Conservation (phyloP, 2,888 invertebrate genomes). For the Mimas tiliae region DNA sequence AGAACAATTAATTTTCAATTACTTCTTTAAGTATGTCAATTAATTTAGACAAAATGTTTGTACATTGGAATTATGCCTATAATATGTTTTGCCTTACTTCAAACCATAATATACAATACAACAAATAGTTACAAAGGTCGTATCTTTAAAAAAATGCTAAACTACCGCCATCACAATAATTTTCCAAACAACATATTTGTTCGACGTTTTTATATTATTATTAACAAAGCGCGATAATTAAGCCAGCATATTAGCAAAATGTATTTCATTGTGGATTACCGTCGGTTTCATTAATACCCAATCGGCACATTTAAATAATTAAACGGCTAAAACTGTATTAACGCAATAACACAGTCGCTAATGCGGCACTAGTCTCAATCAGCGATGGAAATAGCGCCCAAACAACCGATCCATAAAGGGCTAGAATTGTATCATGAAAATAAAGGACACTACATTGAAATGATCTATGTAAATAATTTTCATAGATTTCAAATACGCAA, state of each 20-base stretch:
- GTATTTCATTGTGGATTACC: conserved; percentile 36
- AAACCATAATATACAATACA: too few relatives aligned
- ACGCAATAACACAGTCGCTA: conserved; percentile 41
- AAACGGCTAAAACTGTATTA: conserved; percentile 50
- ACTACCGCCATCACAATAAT: neutral
- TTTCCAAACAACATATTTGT: neutral
- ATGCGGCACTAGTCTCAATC: conserved; percentile 66
- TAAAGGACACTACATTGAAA: neutral
- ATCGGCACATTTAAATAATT: conserved; percentile 53
- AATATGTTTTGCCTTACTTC: too few relatives aligned
- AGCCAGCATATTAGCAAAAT: conserved; percentile 33
- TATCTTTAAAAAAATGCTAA: neutral
- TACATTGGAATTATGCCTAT: too few relatives aligned
- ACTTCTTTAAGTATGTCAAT: too few relatives aligned
- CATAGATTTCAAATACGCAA: too few relatives aligned
- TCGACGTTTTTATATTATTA: conserved; percentile 18
- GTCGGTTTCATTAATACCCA: conserved; percentile 32
- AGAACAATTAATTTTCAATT: too few relatives aligned
- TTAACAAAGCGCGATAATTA: conserved; percentile 17
- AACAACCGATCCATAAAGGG: conserved; percentile 55
- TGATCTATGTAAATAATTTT: neutral
- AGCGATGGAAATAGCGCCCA: conserved; percentile 56
- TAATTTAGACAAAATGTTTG: too few relatives aligned
- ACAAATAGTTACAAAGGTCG: too few relatives aligned
- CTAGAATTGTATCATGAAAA: neutral